Evolutionary conservation across 2,113 vertebrate species (phyloP).

Genomic region (Galemys pyrenaicus): DNA sequence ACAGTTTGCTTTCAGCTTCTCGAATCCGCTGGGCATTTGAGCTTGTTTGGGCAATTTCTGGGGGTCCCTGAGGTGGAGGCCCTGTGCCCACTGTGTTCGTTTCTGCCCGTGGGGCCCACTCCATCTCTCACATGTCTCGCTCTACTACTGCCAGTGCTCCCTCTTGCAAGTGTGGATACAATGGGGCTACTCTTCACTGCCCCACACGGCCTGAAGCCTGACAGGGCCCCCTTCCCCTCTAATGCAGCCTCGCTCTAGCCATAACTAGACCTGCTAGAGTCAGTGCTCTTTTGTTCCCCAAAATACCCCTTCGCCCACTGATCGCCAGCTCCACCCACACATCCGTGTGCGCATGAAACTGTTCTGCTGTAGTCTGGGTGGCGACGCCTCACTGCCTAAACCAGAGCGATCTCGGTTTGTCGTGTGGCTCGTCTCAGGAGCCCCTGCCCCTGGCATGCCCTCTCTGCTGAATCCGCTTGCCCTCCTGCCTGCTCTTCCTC

Average conservation of each 20-base stretch:
- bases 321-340: neutral
- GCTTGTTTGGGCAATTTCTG: neutral
- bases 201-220: neutral
- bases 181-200: neutral
- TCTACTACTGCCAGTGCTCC: neutral
- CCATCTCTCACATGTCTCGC: neutral
- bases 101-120: neutral
- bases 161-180: neutral
- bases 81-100: neutral
- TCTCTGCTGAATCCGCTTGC: neutral
- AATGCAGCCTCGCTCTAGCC: neutral
- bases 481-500: neutral
- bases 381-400: neutral
- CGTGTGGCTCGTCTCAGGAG: neutral
- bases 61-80: neutral
- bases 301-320: rapidly evolving
- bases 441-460: neutral
- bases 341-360: neutral
- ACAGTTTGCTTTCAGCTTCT: neutral
- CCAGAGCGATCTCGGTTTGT: neutral
- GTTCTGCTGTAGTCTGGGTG: neutral
- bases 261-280: neutral
- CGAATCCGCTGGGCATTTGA: neutral
- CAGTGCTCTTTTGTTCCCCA: neutral
- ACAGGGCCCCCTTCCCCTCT: rapidly evolving